These are phyloP conservation scores for Melanotaenia trifasciata DNA, from an alignment of 2,797 vertebrate genomes.

Conservation along the genomic window DNA sequence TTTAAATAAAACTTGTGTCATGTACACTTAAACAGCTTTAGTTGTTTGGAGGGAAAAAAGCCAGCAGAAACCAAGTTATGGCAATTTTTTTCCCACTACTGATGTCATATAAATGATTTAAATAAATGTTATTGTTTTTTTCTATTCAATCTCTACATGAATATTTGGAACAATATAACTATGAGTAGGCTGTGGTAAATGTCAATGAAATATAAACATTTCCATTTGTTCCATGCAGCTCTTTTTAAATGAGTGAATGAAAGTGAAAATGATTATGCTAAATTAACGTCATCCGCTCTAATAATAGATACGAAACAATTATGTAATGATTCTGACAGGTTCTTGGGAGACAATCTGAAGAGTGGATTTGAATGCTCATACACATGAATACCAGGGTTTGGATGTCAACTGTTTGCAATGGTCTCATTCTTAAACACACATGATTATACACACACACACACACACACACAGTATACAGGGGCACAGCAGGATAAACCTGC, in stretches of 20 bases:
- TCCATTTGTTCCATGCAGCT: neutral
- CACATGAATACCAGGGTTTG: constrained; percentile 22
- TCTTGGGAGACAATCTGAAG: constrained; percentile 13
- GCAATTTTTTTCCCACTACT: no score
- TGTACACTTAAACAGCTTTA: neutral
- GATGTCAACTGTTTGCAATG: constrained; percentile 37
- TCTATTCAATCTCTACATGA: neutral
- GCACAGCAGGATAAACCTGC: constrained; percentile 77
- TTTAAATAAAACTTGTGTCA: constrained; percentile 19
- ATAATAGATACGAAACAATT: neutral
- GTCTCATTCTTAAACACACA: constrained; percentile 34
- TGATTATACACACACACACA: constrained; percentile 16
- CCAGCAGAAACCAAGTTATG: neutral
- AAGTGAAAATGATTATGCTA: neutral
- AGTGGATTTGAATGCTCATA: constrained; percentile 2
- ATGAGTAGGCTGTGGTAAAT: neutral
- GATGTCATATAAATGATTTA: no score
- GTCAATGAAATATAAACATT: neutral
- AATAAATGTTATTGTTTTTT: no score
- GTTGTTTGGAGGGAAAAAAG: neutral
- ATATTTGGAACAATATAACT: neutral
- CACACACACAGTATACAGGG: constrained; percentile 17
- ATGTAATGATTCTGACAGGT: neutral
- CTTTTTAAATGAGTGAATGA: neutral
- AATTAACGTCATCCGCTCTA: neutral